A percentile compares a stretch with the other conserved stretches of the same genome.
phyloP scores from a whole-genome alignment of 2,797 vertebrate species.

The Lepidocolaptes lacrymiger region DNA sequence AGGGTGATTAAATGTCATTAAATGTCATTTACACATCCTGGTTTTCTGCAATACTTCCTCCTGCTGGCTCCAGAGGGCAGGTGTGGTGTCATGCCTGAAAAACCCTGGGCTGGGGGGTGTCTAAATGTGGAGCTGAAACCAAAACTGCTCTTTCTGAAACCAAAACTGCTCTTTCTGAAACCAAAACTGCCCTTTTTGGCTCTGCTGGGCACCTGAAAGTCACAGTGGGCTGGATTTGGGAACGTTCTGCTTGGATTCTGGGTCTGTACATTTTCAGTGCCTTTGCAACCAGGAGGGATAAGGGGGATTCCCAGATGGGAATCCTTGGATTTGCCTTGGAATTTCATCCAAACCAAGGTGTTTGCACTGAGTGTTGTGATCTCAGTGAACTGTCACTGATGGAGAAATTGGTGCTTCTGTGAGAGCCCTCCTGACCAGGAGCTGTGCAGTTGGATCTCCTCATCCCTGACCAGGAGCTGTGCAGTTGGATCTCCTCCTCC shows the following conservation, averaged over 20 bases:
- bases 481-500: too few species aligned
- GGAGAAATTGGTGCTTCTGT: not conserved
- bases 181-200: too few species aligned
- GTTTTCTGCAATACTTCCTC: not conserved
- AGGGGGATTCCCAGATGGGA: not conserved
- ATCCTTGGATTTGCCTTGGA: not conserved
- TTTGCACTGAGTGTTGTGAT: not conserved
- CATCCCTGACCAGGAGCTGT: too few species aligned
- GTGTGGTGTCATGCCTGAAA: rapidly evolving
- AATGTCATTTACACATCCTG: not conserved
- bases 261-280: rapidly evolving
- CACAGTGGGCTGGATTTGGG: rapidly evolving
- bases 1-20: not conserved
- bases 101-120: not conserved
- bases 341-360: not conserved
- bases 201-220: not conserved
- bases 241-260: rapidly evolving
- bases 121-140: not conserved
- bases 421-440: not conserved
- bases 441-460: too few species aligned
- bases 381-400: not conserved
- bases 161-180: too few species aligned
- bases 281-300: not conserved
- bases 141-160: not conserved
- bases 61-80: not conserved